Evolutionary conservation across 2,113 vertebrate genomes (phyloP), one percentile per base, ranked within the genome.

Genomic region (Cottus gobio): DNA sequence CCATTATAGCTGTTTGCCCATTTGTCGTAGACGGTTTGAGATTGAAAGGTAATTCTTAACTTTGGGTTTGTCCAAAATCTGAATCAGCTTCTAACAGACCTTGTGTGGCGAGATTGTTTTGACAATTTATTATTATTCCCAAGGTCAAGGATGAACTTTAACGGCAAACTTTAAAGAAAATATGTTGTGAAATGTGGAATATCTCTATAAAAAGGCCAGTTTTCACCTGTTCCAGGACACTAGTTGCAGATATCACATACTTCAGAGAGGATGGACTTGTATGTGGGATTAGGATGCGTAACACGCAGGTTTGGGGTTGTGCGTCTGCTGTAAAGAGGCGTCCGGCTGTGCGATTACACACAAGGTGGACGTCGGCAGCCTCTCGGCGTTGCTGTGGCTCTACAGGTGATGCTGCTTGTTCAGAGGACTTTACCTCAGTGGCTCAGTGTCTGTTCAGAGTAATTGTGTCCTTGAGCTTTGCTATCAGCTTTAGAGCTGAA

Each of bases 401-500:
- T 73, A 31, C 60, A 83, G 68, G 70, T 76, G 71, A 72, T 68
- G 46, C 26, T 66, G 36, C 52, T 60, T 73, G 31, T 78, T 82
- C 39, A 42, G 28, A 61, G 69, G 42, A 34, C 52, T 81, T 50
- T 56, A 44, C 61, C 66, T 70, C 64, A 61, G 48, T 60, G 65
- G 75, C 48, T 85, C 72, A 62, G 58, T 71, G 74, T 70, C 75
- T 67, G 57, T 68, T 82, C 75, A 67, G 54, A 58, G 57, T 80
- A 80, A 85, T 80, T 84, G 83, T 81, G 83, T 87, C 84, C 84
- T 87, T 90, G 68, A 85, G 82, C 64, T 74, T 67, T 70, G 36
- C 39, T 70, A 74, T 71, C 67, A 66, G 65, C 68, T 85, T 13
- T 37, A 60, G 65, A 24, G 58, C 67, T 50, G 58, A 61, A 67